A percentile compares a stretch with the other conserved stretches of the same genome.
These are phyloP conservation scores for Drosophila demipolita DNA, from an alignment of 2,888 invertebrate species.

Conservation along the genomic window DNA sequence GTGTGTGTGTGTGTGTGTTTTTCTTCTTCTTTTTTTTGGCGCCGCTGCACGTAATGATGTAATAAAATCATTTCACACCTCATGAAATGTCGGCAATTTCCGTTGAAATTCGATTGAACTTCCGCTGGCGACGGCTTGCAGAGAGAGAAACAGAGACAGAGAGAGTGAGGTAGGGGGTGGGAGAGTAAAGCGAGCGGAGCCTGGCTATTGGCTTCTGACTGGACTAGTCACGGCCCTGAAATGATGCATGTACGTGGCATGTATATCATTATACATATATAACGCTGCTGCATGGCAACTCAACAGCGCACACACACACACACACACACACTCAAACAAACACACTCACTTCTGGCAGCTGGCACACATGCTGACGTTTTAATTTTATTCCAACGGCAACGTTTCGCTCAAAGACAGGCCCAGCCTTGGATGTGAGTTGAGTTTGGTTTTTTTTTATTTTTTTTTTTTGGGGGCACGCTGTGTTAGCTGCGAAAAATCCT, in stretches of 20 bases:
- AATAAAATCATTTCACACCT: conserved; percentile 84
- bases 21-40: conserved; percentile 34
- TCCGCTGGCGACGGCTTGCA: conserved; percentile 58
- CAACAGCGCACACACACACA: conserved; percentile 19
- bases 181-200: too few species aligned
- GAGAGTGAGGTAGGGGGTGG: too few species aligned
- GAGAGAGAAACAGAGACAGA: background rate
- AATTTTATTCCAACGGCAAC: conserved; percentile 72
- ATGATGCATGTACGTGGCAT: conserved; percentile 79
- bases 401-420: conserved; percentile 11
- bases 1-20: background rate
- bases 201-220: conserved; percentile 23
- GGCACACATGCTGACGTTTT: conserved; percentile 73
- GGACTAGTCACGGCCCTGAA: conserved; percentile 70
- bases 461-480: background rate
- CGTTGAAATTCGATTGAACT: conserved; percentile 80
- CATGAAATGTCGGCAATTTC: conserved; percentile 83
- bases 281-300: conserved; percentile 41
- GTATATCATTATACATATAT: conserved; percentile 70
- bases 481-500: conserved; percentile 54
- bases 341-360: conserved; percentile 14
- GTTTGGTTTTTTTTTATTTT: background rate
- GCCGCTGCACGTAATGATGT: conserved; percentile 81
- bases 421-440: background rate
- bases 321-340: conserved; percentile 13